These are phyloP conservation scores for Sturnus vulgaris DNA, from an alignment of 2,113 vertebrate genomes.

Conservation along the genomic window DNA sequence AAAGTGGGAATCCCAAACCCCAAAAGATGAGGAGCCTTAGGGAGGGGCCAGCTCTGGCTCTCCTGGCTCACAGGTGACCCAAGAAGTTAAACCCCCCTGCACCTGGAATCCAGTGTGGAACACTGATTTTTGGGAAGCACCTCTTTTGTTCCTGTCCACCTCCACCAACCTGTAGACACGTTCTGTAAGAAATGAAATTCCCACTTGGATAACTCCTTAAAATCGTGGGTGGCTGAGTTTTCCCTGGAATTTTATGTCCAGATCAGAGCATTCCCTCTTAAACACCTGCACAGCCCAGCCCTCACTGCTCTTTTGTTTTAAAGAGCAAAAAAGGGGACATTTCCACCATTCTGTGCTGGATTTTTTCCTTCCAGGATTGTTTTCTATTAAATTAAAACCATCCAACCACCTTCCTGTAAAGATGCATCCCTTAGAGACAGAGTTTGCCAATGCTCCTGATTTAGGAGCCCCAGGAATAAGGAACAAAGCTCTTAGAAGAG, in stretches of 20 bases:
- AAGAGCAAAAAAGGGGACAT: fast-evolving
- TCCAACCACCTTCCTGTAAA: not conserved
- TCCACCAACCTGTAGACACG: not conserved
- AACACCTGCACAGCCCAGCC: not conserved
- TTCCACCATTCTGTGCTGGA: not conserved
- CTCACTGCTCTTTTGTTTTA: not conserved
- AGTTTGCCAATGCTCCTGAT: not conserved
- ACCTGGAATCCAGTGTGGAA: not conserved
- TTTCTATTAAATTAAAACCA: not conserved
- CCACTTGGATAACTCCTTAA: not conserved
- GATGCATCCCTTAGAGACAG: not conserved
- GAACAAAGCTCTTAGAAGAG: not conserved
- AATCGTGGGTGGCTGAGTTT: not conserved
- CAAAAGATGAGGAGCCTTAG: not conserved
- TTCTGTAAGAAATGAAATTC: not conserved
- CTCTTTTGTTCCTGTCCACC: not conserved
- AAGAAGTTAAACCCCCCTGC: not conserved
- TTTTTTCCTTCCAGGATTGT: not conserved
- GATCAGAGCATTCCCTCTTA: not conserved
- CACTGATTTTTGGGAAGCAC: fast-evolving
- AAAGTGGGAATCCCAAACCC: not conserved
- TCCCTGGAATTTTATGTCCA: not conserved
- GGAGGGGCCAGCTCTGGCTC: not conserved
- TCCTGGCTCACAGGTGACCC: not conserved
- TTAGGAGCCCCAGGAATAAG: not conserved